Percentiles rank a stretch among this genome's conserved stretches.
Conservation (phyloP, 2,888 invertebrate genomes). For the Dryococelus australis region DNA sequence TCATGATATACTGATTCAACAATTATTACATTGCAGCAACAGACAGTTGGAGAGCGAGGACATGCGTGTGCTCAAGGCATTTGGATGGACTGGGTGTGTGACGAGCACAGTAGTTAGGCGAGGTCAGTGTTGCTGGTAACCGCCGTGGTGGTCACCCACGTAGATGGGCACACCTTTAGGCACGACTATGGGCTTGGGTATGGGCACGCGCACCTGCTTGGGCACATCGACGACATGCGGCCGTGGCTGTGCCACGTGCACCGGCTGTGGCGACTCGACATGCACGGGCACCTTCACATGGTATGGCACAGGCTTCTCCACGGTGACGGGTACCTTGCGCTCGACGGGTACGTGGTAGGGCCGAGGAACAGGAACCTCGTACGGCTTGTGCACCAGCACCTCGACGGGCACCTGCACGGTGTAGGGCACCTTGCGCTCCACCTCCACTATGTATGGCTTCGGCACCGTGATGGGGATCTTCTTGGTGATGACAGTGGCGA, state of each 20-base stretch:
- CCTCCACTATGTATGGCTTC: constrained; percentile 56
- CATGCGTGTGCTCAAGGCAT: too few relatives aligned
- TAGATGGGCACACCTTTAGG: constrained; percentile 53
- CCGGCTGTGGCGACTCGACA: constrained; percentile 55
- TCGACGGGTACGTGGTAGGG: constrained; percentile 57
- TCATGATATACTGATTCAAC: too few relatives aligned
- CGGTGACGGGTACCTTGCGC: constrained; percentile 65
- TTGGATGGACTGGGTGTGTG: too few relatives aligned
- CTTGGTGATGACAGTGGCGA: constrained; percentile 43
- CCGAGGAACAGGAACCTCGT: constrained; percentile 65
- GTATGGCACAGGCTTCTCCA: constrained; percentile 54
- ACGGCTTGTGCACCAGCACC: constrained; percentile 69
- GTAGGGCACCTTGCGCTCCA: constrained; percentile 54
- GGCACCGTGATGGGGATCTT: constrained; percentile 50
- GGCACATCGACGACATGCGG: constrained; percentile 57
- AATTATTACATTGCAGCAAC: too few relatives aligned
- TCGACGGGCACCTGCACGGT: constrained; percentile 62
- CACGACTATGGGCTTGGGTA: constrained; percentile 36
- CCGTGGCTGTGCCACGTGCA: constrained; percentile 55
- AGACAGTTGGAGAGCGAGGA: too few relatives aligned
- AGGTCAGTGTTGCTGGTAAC: neutral
- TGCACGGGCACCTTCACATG: constrained; percentile 57
- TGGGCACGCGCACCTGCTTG: constrained; percentile 49
- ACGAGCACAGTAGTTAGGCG: too few relatives aligned
- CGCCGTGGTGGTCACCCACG: neutral